These are phyloP conservation scores for Eumaeus atala DNA, from an alignment of 1,140 invertebrate species.

Conservation along the genomic window DNA sequence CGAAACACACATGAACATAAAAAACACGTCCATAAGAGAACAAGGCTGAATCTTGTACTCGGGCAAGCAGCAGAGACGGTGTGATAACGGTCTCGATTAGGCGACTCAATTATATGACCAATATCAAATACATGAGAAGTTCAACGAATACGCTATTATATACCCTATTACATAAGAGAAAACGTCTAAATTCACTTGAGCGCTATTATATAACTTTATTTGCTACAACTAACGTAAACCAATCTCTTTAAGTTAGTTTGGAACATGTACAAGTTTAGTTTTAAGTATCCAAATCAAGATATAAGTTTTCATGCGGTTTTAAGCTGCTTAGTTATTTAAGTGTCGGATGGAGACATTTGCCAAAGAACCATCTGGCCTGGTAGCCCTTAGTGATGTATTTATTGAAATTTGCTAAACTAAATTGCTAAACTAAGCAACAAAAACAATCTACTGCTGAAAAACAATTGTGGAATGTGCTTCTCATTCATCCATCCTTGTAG, in stretches of 20 bases:
- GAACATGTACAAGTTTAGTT: conserved; percentile 13
- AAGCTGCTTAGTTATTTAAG: background rate
- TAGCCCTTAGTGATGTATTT: too few species aligned
- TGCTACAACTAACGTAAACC: conserved; percentile 7
- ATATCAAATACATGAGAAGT: conserved; percentile 7
- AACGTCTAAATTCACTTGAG: conserved; percentile 10
- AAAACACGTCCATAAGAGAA: too few species aligned
- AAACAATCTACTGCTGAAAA: too few species aligned
- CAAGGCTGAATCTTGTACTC: too few species aligned
- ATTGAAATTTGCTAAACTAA: too few species aligned
- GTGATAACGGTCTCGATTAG: conserved; percentile 6
- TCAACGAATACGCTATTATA: background rate
- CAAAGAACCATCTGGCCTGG: too few species aligned
- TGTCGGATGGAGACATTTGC: too few species aligned
- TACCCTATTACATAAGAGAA: background rate
- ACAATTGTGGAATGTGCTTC: too few species aligned
- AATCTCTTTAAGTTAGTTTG: conserved; percentile 16
- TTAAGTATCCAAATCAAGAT: conserved; percentile 1
- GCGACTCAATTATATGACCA: conserved; percentile 16
- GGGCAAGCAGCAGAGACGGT: background rate
- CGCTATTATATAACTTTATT: conserved; percentile 11
- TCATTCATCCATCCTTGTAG: too few species aligned
- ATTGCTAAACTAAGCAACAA: too few species aligned
- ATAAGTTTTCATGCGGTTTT: background rate
- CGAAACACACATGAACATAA: too few species aligned